These are phyloP conservation scores for Potamilus streckersoni DNA, from an alignment of 1,140 invertebrate species.

Conservation along the genomic window DNA sequence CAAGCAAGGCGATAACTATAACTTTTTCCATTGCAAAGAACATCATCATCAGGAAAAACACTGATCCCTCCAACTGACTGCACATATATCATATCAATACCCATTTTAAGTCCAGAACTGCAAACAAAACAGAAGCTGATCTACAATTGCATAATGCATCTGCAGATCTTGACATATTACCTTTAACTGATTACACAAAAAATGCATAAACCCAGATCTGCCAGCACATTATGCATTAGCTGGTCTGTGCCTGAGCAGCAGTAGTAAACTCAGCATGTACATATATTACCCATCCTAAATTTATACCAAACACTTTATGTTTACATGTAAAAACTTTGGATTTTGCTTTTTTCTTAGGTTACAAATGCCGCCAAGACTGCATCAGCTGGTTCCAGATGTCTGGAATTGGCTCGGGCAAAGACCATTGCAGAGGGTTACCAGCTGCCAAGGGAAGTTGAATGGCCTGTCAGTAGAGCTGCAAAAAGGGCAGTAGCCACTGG, in stretches of 20 bases:
- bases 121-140: no score
- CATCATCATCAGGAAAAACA: no score
- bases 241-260: no score
- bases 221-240: no score
- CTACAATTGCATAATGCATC: no score
- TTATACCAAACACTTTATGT: neutral
- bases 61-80: no score
- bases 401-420: conserved; percentile 55
- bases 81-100: no score
- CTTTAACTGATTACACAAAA: no score
- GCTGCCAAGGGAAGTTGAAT: conserved; percentile 46
- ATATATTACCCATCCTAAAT: neutral
- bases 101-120: no score
- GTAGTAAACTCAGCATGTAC: no score
- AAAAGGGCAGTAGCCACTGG: conserved; percentile 45
- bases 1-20: neutral
- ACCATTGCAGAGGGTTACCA: conserved; percentile 53
- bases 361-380: conserved; percentile 47
- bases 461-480: conserved; percentile 49
- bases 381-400: conserved; percentile 46
- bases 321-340: conserved; percentile 1
- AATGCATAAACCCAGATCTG: no score
- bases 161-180: no score
- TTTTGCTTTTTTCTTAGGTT: conserved; percentile 39
- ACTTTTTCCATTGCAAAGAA: neutral